Conservation (phyloP, 1,140 invertebrate genomes). For the Solenopsis invicta region DNA sequence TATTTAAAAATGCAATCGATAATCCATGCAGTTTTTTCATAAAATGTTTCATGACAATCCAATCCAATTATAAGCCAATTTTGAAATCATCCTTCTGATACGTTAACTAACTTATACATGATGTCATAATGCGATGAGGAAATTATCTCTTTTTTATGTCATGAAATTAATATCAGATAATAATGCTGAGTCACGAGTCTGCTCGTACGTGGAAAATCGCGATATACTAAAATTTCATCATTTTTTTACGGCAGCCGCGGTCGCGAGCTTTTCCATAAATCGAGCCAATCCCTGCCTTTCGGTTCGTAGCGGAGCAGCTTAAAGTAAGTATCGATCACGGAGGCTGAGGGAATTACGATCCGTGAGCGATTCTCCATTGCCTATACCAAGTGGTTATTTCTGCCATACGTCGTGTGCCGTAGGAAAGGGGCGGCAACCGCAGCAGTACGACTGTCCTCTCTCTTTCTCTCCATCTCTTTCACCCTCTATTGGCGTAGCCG, state of each 20-base stretch:
- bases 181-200: neutral
- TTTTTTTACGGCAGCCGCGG: slow-evolving; percentile 54
- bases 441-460: slow-evolving; percentile 83
- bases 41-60: neutral
- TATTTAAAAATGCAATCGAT: neutral
- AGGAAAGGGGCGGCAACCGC: slow-evolving; percentile 86
- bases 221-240: slow-evolving; percentile 35
- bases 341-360: slow-evolving; percentile 79
- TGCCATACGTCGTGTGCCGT: slow-evolving; percentile 79
- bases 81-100: slow-evolving; percentile 15
- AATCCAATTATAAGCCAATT: slow-evolving; percentile 9
- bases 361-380: slow-evolving; percentile 84
- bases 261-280: slow-evolving; percentile 48
- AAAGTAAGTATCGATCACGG: slow-evolving; percentile 81
- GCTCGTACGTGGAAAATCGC: neutral
- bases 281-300: slow-evolving; percentile 56
- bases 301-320: slow-evolving; percentile 63
- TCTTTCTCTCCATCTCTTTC: slow-evolving; percentile 47
- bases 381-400: slow-evolving; percentile 83
- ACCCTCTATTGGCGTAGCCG: slow-evolving; percentile 50
- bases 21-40: slow-evolving; percentile 2
- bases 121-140: neutral
- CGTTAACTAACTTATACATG: slow-evolving; percentile 20
- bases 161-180: slow-evolving; percentile 25
- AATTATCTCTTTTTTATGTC: slow-evolving; percentile 3